phyloP scores from a whole-genome alignment of 2,797 vertebrate genomes.

The Merluccius polli region DNA sequence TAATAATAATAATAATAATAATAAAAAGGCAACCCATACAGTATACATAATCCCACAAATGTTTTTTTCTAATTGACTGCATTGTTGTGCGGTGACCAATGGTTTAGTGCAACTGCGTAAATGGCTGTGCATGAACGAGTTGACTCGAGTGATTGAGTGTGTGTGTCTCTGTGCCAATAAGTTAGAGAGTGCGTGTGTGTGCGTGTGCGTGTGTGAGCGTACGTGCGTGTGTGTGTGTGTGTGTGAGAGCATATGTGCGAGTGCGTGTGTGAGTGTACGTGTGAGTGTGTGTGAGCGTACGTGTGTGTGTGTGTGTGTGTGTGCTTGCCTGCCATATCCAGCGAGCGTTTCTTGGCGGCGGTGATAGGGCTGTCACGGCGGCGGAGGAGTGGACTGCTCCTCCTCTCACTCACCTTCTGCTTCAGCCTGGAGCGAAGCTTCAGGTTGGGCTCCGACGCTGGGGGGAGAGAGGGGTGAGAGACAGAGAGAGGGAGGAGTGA shows the following conservation, averaged over 20 bases:
- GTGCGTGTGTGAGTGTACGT: too few relatives aligned
- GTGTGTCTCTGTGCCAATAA: background rate
- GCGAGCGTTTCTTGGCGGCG: conserved; percentile 87
- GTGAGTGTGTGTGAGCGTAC: background rate
- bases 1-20: too few relatives aligned
- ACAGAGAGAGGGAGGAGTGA: background rate
- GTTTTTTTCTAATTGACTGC: too few relatives aligned
- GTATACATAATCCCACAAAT: too few relatives aligned
- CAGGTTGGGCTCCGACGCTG: conserved; percentile 95
- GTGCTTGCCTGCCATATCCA: conserved; percentile 84
- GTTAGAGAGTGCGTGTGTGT: background rate
- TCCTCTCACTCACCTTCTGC: conserved; percentile 92
- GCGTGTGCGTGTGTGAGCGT: too few relatives aligned
- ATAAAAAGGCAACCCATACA: too few relatives aligned
- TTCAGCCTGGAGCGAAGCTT: conserved; percentile 93
- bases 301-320: background rate
- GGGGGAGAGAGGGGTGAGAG: background rate
- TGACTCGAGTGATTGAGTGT: background rate
- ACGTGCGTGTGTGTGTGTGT: too few relatives aligned
- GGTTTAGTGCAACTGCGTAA: too few relatives aligned
- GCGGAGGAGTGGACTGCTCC: conserved; percentile 90
- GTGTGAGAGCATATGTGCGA: too few relatives aligned
- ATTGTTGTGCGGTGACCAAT: too few relatives aligned
- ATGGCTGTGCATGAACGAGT: too few relatives aligned
- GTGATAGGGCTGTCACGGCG: conserved; percentile 85